phyloP scores from a whole-genome alignment of 2,113 vertebrate species.

The Zosterops pallidus region DNA sequence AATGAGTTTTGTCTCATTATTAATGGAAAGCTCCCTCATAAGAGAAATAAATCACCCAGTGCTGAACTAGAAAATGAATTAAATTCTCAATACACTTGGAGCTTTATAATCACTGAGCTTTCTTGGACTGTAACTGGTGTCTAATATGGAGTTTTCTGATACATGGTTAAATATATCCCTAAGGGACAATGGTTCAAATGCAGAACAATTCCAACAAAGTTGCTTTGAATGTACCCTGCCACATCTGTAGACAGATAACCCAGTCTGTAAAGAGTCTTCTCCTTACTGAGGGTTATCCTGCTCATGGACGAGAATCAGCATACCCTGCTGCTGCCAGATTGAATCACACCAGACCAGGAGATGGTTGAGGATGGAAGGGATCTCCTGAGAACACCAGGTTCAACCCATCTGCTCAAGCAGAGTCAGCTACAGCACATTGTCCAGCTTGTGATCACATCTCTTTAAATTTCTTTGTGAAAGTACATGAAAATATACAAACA shows the following conservation, averaged over 20 bases:
- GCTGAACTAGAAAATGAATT: slow-evolving; percentile 22
- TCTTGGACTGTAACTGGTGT: background rate
- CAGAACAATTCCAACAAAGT: background rate
- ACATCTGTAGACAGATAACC: background rate
- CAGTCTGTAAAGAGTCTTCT: background rate
- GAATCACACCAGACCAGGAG: background rate
- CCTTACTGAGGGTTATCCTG: background rate
- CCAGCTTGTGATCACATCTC: background rate
- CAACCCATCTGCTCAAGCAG: background rate
- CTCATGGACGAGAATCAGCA: background rate
- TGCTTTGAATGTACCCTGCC: background rate
- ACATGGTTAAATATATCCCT: background rate
- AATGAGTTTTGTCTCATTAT: slow-evolving; percentile 17
- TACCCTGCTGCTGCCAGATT: background rate
- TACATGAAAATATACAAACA: background rate
- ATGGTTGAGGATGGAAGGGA: background rate
- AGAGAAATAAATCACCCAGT: slow-evolving; percentile 23
- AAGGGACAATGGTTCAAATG: background rate
- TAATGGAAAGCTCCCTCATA: slow-evolving; percentile 24
- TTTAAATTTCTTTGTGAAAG: background rate
- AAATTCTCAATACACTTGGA: background rate
- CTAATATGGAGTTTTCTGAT: background rate
- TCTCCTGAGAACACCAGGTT: background rate
- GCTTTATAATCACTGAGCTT: slow-evolving; percentile 13
- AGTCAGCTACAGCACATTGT: background rate